These are phyloP conservation scores for Smithornis capensis DNA, from an alignment of 2,113 vertebrate genomes.

Conservation along the genomic window DNA sequence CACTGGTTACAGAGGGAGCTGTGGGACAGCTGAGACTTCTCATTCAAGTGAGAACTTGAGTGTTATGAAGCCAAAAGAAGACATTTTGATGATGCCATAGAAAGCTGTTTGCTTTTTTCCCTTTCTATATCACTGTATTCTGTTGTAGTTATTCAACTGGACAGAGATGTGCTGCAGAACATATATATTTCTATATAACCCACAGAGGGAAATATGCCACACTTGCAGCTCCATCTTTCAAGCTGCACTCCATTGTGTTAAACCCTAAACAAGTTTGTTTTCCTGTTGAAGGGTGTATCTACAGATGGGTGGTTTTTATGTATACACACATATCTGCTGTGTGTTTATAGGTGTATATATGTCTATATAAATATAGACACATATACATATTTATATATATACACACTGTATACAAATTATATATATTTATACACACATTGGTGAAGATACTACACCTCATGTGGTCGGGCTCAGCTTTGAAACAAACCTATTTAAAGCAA, in stretches of 20 bases:
- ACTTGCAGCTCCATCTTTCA: not conserved
- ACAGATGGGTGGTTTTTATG: not conserved
- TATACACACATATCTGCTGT: not conserved
- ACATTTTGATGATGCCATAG: not conserved
- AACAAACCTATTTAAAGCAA: not conserved
- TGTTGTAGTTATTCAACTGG: not conserved
- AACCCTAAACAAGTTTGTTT: not conserved
- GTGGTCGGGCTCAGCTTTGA: not conserved
- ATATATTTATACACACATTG: not conserved
- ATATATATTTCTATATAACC: accelerated
- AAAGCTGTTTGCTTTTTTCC: not conserved
- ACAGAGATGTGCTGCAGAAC: not conserved
- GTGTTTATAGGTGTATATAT: not conserved
- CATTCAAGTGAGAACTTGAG: not conserved
- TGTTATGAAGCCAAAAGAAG: not conserved
- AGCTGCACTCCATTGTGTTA: not conserved
- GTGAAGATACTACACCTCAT: not conserved
- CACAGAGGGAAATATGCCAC: accelerated
- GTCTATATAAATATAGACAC: not conserved
- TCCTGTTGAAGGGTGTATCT: not conserved
- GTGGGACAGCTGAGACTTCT: not conserved
- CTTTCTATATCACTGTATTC: not conserved
- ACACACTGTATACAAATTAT: too few relatives aligned
- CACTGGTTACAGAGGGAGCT: not conserved
- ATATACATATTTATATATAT: not conserved